Percentiles rank a stretch among this genome's conserved stretches.
Evolutionary conservation across 2,113 vertebrate species (phyloP).

Genomic region (Benitochromis conjunctus): DNA sequence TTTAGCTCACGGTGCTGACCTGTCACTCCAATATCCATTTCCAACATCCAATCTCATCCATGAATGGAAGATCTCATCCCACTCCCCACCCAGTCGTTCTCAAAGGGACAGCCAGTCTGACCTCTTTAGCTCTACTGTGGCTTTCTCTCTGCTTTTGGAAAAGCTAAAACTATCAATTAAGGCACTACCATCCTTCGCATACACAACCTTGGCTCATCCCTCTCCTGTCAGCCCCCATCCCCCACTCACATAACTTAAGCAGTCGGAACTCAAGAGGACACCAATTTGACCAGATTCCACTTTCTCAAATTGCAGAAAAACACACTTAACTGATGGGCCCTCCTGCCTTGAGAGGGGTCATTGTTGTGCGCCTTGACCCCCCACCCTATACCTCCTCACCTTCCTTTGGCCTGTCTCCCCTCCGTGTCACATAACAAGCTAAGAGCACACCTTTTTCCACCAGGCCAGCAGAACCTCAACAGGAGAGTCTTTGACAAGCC

Average conservation of each 20-base stretch:
- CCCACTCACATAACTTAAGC: conserved; percentile 44
- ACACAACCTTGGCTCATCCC: neutral
- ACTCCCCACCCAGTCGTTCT: neutral
- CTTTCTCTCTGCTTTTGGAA: conserved; percentile 32
- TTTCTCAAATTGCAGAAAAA: conserved; percentile 71
- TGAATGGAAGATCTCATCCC: conserved; percentile 1
- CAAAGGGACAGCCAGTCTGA: conserved; percentile 83
- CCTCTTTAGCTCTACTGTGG: conserved; percentile 63
- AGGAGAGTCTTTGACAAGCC: conserved; percentile 54
- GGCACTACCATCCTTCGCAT: neutral
- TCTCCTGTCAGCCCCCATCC: neutral
- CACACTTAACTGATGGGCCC: conserved; percentile 65
- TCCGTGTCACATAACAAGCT: conserved; percentile 57
- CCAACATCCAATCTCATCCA: conserved; percentile 17
- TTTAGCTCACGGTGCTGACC: conserved; percentile 32
- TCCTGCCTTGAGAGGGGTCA: conserved; percentile 56
- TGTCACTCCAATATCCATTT: conserved; percentile 52
- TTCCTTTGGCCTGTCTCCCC: conserved; percentile 53
- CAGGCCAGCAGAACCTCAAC: conserved; percentile 34
- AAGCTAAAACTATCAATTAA: conserved; percentile 73
- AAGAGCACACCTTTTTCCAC: conserved; percentile 51
- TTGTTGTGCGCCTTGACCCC: conserved; percentile 51
- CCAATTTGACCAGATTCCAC: conserved; percentile 69
- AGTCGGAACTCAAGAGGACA: conserved; percentile 55
- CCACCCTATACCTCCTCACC: conserved; percentile 34